Conservation (phyloP, 2,888 invertebrate species). For the Andrena fulva region DNA sequence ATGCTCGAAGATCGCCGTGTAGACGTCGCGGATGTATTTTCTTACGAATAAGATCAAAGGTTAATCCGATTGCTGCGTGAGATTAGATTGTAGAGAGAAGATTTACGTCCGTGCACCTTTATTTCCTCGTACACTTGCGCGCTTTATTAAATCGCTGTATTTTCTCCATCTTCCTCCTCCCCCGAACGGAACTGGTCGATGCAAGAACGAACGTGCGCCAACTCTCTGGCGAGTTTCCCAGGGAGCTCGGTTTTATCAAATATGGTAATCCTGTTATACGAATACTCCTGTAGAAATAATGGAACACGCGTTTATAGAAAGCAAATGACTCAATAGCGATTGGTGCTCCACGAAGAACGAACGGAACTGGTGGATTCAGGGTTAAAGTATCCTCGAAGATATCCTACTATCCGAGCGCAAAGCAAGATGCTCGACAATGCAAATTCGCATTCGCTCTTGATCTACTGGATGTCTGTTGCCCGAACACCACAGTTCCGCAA, state of each 20-base stretch:
- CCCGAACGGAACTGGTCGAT: constrained; percentile 27
- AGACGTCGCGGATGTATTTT: constrained; percentile 21
- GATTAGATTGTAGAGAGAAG: constrained; percentile 44
- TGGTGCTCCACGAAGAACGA: neutral
- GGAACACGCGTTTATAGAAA: neutral
- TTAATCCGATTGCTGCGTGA: constrained; percentile 27
- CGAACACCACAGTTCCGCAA: neutral
- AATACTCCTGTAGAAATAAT: constrained; percentile 1
- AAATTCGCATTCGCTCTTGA: neutral
- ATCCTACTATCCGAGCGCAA: no score
- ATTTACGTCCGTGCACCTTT: constrained; percentile 34
- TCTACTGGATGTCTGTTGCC: neutral
- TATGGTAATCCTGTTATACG: constrained; percentile 8
- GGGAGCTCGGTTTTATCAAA: constrained; percentile 27
- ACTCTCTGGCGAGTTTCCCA: constrained; percentile 14
- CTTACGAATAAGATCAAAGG: constrained; percentile 46
- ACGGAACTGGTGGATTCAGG: neutral
- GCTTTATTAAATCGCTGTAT: constrained; percentile 42
- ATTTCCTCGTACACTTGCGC: constrained; percentile 19
- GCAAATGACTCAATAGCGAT: neutral
- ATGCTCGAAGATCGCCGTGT: constrained; percentile 1
- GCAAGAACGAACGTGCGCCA: constrained; percentile 10
- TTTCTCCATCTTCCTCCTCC: constrained; percentile 10
- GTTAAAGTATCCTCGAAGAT: neutral
- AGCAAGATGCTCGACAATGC: neutral